Evolutionary conservation across 2,888 invertebrate genomes (phyloP), one percentile per base, ranked within the genome.

Genomic region (Chouioia cunea): DNA sequence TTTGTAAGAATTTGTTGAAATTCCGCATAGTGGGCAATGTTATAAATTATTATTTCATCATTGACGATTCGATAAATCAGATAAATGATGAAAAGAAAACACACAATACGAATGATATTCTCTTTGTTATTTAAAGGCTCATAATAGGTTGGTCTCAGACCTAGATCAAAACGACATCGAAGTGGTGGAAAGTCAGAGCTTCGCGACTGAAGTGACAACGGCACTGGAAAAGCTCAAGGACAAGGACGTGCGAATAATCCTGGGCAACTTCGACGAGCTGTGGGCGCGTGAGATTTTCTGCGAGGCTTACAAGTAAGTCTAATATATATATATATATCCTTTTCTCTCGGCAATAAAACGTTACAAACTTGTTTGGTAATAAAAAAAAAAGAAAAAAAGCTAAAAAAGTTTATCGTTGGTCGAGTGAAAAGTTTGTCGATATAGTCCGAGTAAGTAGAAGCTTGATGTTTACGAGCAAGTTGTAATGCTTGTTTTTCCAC

Each of bases 201-300:
- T 97, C 81, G 95, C 96, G 0, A 94, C 93, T 63, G 97, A 97
- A 86, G 93, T 96, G 8, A 90, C 89, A 71, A 89, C 92, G 10
- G 93, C 95, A 0, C 81, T 96, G 56, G 89, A 90, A 50, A 95
- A 95, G 82, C 89, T 96, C 0, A 93, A 94, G 78, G 94, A 94
- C 77, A 95, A 96, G 81, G 98, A 99, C 82, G 95, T 97, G 2
- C 90, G 98, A 70, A 96, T 99, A 70, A 97, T 99, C 77, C 87
- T 99, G 78, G 97, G 97, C 2, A 98, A 98, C 86, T 97, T 99
- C 86, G 96, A 97, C 86, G 96, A 97, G 83, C 91, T 92, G 62
- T 97, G 97, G 94, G 97, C 98, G 0, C 88, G 95, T 65, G 90
- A 91, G 79, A 93, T 95, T 74, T 96, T 96, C 84, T 96, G 96